Evolutionary conservation across 1,140 invertebrate species (phyloP).

Genomic region (Diprion similis): DNA sequence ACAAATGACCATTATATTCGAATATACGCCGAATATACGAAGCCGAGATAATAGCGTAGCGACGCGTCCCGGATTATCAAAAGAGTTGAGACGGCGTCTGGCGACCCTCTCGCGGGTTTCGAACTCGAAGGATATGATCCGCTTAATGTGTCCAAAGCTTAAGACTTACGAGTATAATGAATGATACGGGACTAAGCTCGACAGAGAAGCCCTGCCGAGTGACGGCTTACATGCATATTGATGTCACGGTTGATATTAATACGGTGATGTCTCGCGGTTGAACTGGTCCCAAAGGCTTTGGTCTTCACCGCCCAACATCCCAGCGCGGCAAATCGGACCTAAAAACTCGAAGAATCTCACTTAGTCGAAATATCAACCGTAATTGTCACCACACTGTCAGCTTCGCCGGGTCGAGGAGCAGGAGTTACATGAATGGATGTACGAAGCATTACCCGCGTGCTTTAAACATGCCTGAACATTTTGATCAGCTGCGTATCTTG

Average conservation of each 20-base stretch:
- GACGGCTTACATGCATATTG: conserved; percentile 52
- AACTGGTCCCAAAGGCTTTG: neutral
- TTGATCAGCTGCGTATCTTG: neutral
- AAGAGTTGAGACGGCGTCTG: neutral
- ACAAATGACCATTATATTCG: neutral
- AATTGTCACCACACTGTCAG: conserved; percentile 5
- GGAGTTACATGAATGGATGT: no score
- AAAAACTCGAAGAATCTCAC: neutral
- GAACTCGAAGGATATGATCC: conserved; percentile 53
- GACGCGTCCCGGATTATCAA: neutral
- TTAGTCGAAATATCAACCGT: neutral
- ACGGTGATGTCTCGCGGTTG: conserved; percentile 31
- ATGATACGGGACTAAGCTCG: conserved; percentile 48
- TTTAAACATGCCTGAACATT: neutral
- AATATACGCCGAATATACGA: neutral
- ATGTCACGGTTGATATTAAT: conserved; percentile 41
- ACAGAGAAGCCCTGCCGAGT: conserved; percentile 47
- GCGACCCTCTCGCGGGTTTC: conserved; percentile 36
- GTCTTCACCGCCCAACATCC: neutral
- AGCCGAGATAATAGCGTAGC: neutral
- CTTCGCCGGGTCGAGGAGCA: neutral
- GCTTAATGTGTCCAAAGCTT: conserved; percentile 49
- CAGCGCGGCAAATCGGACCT: neutral
- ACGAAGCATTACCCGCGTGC: no score
- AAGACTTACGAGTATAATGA: conserved; percentile 51